Conservation (phyloP, 2,888 invertebrate species). For the Smittia sp. region DNA sequence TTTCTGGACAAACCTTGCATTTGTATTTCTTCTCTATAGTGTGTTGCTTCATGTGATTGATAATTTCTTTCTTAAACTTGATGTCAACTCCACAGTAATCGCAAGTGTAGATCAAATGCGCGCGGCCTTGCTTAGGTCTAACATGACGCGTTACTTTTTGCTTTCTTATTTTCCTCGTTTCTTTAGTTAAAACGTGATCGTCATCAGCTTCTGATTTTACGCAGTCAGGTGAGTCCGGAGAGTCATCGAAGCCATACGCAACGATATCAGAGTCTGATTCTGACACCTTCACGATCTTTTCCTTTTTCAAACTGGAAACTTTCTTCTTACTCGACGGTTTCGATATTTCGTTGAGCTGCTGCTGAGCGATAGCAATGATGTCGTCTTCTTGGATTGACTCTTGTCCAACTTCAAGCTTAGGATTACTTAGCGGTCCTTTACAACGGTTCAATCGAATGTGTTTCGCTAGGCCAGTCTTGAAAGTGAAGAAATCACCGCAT, state of each 20-base stretch:
- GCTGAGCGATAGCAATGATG: not conserved
- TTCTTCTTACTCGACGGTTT: not conserved
- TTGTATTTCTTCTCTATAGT: not conserved
- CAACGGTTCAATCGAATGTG: constrained; percentile 28
- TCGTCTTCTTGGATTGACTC: not conserved
- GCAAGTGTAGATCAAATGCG: constrained; percentile 15
- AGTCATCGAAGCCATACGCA: not conserved
- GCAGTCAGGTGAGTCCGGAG: too few relatives aligned
- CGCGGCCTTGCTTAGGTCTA: not conserved
- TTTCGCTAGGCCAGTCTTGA: constrained; percentile 22
- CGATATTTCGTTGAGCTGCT: not conserved
- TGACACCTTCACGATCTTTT: not conserved
- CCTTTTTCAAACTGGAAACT: not conserved
- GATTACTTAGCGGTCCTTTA: constrained; percentile 10
- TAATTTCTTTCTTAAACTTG: constrained; percentile 5
- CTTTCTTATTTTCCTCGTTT: not conserved
- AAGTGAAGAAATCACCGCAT: constrained; percentile 21
- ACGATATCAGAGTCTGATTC: too few relatives aligned
- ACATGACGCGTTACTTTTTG: not conserved
- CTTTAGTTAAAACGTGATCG: not conserved
- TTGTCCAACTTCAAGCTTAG: not conserved
- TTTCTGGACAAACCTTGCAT: not conserved
- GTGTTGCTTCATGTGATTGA: not conserved
- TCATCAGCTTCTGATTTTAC: not conserved
- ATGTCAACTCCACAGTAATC: constrained; percentile 12